Evolutionary conservation across 1,140 invertebrate genomes (phyloP).

Genomic region (Bombus superbus): DNA sequence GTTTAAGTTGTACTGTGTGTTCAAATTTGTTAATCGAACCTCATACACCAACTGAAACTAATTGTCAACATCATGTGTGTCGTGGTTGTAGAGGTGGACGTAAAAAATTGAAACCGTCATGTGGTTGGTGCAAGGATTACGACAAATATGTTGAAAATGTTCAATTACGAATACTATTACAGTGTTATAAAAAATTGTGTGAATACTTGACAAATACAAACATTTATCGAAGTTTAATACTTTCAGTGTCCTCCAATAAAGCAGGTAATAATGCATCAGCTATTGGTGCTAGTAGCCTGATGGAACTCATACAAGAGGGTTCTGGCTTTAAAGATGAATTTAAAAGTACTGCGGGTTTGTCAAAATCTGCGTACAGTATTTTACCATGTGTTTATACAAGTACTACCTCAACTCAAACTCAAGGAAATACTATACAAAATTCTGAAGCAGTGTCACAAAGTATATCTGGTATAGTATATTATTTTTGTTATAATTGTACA

Average conservation of each 20-base stretch:
- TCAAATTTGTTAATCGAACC: conserved; percentile 92
- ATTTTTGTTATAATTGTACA: background rate
- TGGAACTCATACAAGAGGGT: conserved; percentile 91
- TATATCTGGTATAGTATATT: conserved; percentile 69
- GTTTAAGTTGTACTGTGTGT: conserved; percentile 94
- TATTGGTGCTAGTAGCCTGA: conserved; percentile 84
- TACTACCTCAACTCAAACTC: conserved; percentile 87
- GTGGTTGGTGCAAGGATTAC: conserved; percentile 93
- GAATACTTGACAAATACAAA: conserved; percentile 89
- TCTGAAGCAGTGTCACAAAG: conserved; percentile 76
- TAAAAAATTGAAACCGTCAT: conserved; percentile 92
- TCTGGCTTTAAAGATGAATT: conserved; percentile 90
- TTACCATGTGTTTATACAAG: conserved; percentile 89
- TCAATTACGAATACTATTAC: conserved; percentile 90
- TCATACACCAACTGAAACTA: conserved; percentile 90
- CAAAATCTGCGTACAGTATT: conserved; percentile 88
- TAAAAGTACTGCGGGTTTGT: conserved; percentile 87
- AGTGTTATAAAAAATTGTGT: conserved; percentile 95
- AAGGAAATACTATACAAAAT: conserved; percentile 78
- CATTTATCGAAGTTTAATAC: conserved; percentile 86
- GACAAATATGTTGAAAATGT: conserved; percentile 92
- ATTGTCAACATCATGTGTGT: conserved; percentile 95
- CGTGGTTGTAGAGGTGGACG: conserved; percentile 90
- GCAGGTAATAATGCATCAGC: conserved; percentile 77
- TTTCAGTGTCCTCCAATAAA: conserved; percentile 81